These are phyloP conservation scores for Serranus cabrilla DNA, from an alignment of 2,797 vertebrate species.

Conservation along the genomic window DNA sequence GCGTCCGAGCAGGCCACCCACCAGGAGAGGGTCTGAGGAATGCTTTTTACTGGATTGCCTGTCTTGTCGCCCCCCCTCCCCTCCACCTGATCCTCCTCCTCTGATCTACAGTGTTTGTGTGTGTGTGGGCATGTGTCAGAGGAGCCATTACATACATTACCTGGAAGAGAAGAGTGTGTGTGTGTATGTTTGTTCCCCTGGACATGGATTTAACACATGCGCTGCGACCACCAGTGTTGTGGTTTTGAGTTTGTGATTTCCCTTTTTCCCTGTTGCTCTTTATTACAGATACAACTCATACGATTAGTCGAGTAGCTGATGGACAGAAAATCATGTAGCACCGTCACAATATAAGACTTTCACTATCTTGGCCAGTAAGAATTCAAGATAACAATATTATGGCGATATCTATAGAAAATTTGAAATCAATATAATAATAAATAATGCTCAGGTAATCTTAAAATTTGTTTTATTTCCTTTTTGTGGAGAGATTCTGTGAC, in stretches of 20 bases:
- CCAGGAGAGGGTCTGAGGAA: slow-evolving; percentile 77
- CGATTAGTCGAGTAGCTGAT: background rate
- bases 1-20: slow-evolving; percentile 78
- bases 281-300: background rate
- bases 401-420: no score
- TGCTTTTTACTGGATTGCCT: slow-evolving; percentile 82
- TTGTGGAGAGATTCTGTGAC: no score
- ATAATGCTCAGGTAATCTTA: no score
- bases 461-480: no score
- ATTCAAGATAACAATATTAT: no score
- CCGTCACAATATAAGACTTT: no score
- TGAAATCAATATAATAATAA: no score
- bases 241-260: slow-evolving; percentile 10
- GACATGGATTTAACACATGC: slow-evolving; percentile 28
- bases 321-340: background rate
- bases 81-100: slow-evolving; percentile 12
- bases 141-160: slow-evolving; percentile 43
- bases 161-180: slow-evolving; percentile 27
- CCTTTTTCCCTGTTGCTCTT: background rate
- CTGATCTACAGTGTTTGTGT: slow-evolving; percentile 44
- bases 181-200: slow-evolving; percentile 35
- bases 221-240: slow-evolving; percentile 54
- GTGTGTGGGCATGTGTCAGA: slow-evolving; percentile 45
- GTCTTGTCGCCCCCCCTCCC: slow-evolving; percentile 18
- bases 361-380: no score